Base-by-base conservation (phyloP, 2,888 invertebrate species). In the Microctonus aethiopoides region DNA sequence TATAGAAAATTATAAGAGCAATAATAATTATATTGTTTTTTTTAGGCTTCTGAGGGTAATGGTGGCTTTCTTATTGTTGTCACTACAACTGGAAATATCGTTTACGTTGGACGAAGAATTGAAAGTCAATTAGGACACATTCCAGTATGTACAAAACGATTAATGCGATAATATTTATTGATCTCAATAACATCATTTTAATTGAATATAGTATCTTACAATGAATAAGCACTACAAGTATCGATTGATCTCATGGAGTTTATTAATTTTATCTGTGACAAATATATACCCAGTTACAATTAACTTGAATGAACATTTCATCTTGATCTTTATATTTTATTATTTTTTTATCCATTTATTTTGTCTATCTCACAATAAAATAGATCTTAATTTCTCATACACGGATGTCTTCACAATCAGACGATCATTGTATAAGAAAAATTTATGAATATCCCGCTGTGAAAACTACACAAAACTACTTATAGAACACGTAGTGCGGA, bases 41-140 rank as follows among this genome's bases (percentile, higher is more conserved):
- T 76, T 83, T 91, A 90, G 85, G 88, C 87, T 70, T 78, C 88
- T 70, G 84, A 89, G 67, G 88, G 86, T 51, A 88, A 92, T 80
- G 93, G 93, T 76, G 95, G 95, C 39, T 94, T 97, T 83, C 89
- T 96, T 86, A 86, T 97, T 73, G 92, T 95, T 22, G 88, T 95
- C 36, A 94, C 95, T 22, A 90, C 93, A 72, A 90, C 91, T 68
- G 96, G 96, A 20, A 93, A 95, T 85, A 93, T 97, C 79, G 91
- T 96, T 74, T 93, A 94, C 82, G 91, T 96, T 36, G 95, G 97
- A 34, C 92, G 93, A 65, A 94, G 93, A 77, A 91, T 97, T 32
- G 95, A 95, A 85, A 92, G 93, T 79, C 91, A 94, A 79, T 89
- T 97, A 76, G 97, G 97, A 69, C 94, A 96, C 87, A 91, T 93